Evolutionary conservation across 2,797 vertebrate genomes (phyloP).

Genomic region (Acipenser ruthenus): DNA sequence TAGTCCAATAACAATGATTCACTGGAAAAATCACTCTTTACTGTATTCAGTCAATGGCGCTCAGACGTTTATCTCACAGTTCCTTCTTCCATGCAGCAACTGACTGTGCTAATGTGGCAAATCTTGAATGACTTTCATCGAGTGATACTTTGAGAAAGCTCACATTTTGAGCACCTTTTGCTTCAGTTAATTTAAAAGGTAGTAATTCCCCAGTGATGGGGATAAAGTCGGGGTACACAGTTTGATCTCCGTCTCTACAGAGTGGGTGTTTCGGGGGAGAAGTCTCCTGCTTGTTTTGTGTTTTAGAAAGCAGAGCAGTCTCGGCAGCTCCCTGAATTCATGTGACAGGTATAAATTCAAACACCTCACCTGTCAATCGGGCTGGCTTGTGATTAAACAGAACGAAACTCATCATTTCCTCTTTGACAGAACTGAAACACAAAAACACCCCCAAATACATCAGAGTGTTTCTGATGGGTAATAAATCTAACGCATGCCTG

Average conservation of each 20-base stretch:
- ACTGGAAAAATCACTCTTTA: too few species aligned
- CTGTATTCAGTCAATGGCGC: too few species aligned
- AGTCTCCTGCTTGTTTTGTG: background rate
- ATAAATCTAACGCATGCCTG: slow-evolving; percentile 27
- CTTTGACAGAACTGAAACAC: slow-evolving; percentile 5
- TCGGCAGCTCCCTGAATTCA: slow-evolving; percentile 14
- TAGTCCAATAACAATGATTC: too few species aligned
- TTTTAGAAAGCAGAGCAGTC: background rate
- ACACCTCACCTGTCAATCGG: slow-evolving; percentile 16
- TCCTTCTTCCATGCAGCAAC: too few species aligned
- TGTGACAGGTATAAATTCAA: slow-evolving; percentile 34
- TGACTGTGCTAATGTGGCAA: too few species aligned
- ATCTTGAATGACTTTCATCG: too few species aligned
- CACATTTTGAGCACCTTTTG: too few species aligned
- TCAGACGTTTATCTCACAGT: too few species aligned
- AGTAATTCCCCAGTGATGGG: too few species aligned
- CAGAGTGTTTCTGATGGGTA: background rate
- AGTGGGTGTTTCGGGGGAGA: background rate
- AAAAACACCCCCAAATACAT: slow-evolving; percentile 9
- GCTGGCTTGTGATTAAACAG: slow-evolving; percentile 36
- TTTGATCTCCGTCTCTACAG: background rate
- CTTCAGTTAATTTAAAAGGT: too few species aligned
- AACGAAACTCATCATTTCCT: slow-evolving; percentile 34
- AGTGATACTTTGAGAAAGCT: too few species aligned
- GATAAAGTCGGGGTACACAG: background rate